Conservation (phyloP, 37 sponge, comb jelly and placozoan genomes). For the Beroe ovata region DNA sequence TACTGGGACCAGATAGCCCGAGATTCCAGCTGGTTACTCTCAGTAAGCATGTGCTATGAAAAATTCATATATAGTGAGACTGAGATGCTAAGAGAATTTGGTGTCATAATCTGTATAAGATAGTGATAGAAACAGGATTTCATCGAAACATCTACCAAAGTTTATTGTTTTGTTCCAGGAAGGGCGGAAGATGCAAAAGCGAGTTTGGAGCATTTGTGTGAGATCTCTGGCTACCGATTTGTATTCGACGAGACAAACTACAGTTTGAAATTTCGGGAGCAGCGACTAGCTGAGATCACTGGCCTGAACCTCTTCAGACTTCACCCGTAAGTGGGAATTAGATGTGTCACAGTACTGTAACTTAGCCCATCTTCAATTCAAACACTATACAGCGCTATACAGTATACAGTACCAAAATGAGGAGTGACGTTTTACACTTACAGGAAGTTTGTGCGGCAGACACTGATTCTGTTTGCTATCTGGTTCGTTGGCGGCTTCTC, state of each 20-base stretch:
- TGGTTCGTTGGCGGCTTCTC: conserved; percentile 11
- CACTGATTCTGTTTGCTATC: neutral
- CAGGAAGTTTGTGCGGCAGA: conserved; percentile 33
- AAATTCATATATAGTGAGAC: too few species aligned
- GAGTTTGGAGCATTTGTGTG: neutral
- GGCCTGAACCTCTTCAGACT: conserved; percentile 12
- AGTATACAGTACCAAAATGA: neutral
- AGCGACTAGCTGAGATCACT: conserved; percentile 13
- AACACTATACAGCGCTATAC: too few species aligned
- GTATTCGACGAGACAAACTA: neutral
- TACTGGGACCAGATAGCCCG: conserved; percentile 26
- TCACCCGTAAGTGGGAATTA: conserved; percentile 30
- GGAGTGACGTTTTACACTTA: neutral
- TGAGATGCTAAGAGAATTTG: too few species aligned
- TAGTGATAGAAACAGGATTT: too few species aligned
- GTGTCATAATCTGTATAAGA: too few species aligned
- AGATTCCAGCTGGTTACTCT: conserved; percentile 14
- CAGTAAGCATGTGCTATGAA: conserved; percentile 18
- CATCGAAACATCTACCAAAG: too few species aligned
- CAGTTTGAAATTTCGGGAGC: neutral
- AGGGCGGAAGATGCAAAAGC: neutral
- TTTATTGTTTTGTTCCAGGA: too few species aligned
- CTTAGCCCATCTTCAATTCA: too few species aligned
- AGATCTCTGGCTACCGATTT: neutral
- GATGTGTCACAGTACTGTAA: too few species aligned